A percentile compares a stretch with the other conserved stretches of the same genome.
phyloP scores from a whole-genome alignment of 2,113 vertebrate species.

The Marmota monax region DNA sequence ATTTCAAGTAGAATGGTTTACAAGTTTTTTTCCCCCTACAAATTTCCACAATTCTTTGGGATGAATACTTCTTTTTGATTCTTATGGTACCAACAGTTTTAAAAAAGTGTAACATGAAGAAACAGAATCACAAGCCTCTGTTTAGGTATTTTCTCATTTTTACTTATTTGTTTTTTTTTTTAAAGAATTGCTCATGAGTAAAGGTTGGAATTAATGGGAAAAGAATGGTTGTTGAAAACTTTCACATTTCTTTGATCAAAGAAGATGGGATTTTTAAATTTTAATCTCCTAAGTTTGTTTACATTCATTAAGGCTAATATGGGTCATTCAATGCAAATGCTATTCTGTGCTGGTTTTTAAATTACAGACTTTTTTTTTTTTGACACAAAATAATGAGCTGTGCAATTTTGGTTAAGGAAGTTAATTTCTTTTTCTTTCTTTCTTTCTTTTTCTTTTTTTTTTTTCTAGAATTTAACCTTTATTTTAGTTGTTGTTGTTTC shows the following conservation, averaged over 20 bases:
- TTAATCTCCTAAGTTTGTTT: neutral
- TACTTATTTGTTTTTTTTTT: neutral
- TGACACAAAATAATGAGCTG: slow-evolving; percentile 19
- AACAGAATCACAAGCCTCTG: neutral
- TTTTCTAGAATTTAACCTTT: too few species aligned
- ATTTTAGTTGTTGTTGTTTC: too few species aligned
- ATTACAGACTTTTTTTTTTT: neutral
- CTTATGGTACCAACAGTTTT: neutral
- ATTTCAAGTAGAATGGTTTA: neutral
- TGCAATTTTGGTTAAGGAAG: slow-evolving; percentile 14
- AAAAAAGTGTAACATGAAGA: neutral
- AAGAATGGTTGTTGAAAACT: slow-evolving; percentile 45
- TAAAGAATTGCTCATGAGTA: neutral
- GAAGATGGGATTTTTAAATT: neutral
- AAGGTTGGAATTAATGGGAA: neutral
- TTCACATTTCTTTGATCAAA: slow-evolving; percentile 13
- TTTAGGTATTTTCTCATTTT: neutral
- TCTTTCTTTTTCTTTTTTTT: too few species aligned
- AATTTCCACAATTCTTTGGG: neutral
- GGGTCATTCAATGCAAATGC: slow-evolving; percentile 42
- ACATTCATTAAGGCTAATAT: neutral
- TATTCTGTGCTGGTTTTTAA: neutral
- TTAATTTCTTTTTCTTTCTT: neutral
- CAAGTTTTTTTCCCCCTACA: neutral
- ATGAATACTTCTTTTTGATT: slow-evolving; percentile 14